These are phyloP conservation scores for Crypturellus tataupa DNA, from an alignment of 2,797 vertebrate species.

Conservation along the genomic window DNA sequence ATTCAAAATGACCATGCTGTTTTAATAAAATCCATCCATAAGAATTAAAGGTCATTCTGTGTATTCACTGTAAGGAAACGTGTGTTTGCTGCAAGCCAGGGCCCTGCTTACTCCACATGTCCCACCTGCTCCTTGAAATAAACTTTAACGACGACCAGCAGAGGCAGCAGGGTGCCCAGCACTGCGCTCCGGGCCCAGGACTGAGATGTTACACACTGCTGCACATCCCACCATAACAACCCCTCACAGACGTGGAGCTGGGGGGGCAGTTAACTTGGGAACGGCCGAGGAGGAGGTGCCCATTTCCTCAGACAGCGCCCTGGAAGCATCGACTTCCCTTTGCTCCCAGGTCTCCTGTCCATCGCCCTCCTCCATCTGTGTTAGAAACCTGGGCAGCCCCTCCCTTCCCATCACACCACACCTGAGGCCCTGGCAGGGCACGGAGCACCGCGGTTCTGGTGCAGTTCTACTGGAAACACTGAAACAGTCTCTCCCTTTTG, in stretches of 20 bases:
- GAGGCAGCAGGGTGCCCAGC: background rate
- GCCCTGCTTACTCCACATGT: accelerated
- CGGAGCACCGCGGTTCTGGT: background rate
- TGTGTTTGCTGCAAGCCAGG: background rate
- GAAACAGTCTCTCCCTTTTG: background rate
- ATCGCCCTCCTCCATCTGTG: background rate
- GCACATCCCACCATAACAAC: background rate
- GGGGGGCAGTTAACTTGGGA: background rate
- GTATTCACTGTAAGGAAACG: background rate
- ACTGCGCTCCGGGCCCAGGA: background rate
- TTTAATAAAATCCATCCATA: background rate
- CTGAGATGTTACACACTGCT: background rate
- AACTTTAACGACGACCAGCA: background rate
- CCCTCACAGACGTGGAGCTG: too few species aligned
- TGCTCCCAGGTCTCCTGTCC: too few species aligned
- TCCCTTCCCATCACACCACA: background rate
- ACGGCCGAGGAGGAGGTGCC: too few species aligned
- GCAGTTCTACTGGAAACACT: background rate
- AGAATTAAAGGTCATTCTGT: background rate
- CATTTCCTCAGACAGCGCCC: background rate
- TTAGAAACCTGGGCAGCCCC: accelerated
- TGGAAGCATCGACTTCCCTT: too few species aligned
- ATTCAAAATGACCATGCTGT: background rate
- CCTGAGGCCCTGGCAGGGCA: too few species aligned
- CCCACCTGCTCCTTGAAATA: accelerated